phyloP scores from a whole-genome alignment of 1,140 invertebrate genomes.

The Caenorhabditis latens region DNA sequence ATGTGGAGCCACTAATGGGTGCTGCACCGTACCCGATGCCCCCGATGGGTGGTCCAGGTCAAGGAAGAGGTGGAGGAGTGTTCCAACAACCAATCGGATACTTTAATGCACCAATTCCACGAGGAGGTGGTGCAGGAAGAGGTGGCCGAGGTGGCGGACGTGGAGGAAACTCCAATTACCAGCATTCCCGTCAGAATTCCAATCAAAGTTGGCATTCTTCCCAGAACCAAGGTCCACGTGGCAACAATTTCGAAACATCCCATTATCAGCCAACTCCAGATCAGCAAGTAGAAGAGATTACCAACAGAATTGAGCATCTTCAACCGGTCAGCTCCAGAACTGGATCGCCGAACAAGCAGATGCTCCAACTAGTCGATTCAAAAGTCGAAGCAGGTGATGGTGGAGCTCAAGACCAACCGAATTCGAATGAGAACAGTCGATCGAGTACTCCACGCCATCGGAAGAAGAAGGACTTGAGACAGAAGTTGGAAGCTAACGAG shows the following conservation, averaged over 20 bases:
- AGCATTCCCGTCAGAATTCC: conserved; percentile 23
- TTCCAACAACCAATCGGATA: conserved; percentile 25
- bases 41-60: neutral
- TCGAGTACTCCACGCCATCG: conserved; percentile 15
- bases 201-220: conserved; percentile 16
- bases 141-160: neutral
- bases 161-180: neutral
- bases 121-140: neutral
- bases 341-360: conserved; percentile 31
- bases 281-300: neutral
- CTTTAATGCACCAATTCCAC: neutral
- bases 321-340: conserved; percentile 1
- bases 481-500: neutral
- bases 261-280: neutral
- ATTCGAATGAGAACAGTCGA: neutral
- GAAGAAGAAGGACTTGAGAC: neutral
- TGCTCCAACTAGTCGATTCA: conserved; percentile 10
- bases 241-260: neutral
- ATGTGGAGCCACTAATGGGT: conserved; percentile 22
- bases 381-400: neutral
- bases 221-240: neutral
- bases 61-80: neutral
- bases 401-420: neutral
- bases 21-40: neutral
- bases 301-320: conserved; percentile 25